Base-by-base conservation (phyloP, 2,888 invertebrate genomes). In the Rhodophaea formosa region DNA sequence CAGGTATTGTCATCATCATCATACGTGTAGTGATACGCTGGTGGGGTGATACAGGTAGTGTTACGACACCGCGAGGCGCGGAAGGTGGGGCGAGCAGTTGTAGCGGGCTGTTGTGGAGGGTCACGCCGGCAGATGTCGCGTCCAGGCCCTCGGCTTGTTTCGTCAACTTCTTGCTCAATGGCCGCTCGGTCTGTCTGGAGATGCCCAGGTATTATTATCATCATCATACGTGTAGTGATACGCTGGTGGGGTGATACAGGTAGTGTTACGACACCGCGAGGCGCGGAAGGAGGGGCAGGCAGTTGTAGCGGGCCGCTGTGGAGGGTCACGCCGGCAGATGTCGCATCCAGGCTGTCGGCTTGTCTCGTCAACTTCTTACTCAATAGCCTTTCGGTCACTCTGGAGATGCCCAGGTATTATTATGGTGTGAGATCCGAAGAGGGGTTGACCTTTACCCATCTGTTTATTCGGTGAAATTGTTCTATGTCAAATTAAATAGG, bases 351-450 rank as follows among this genome's bases (percentile, higher is more conserved):
- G 0, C 99, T 99, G 0, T 98, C 99, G 0, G 97, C 98, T 0
- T 99, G 99, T 80, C 92, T 99, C 55, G 99, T 99, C 51, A 98
- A 98, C 86, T 99, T 99, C 86, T 90, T 99, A n/a, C 92, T 99
- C 0, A 97, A 97, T 75, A 99, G 99, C 8, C 92, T 97, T n/a
- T 96, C 96, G 0, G 97, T 97, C 12, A 95, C 97, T 92, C 86
- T 99, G 53, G 98, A 99, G 88, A 96, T 98, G 93, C 97, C 95
- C 0, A 92, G 94, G 86, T 92, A 85, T 93, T 35, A 32, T 1
- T 32, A 32, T 1, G 8, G 69, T 78, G n/a, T n/a, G n/a, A n/a
- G n/a, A n/a, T n/a, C n/a, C n/a, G n/a, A n/a, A n/a, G n/a, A n/a
- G n/a, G n/a, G n/a, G n/a, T n/a, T n/a, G n/a, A n/a, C n/a, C n/a